These are phyloP conservation scores for Neosilurus hyrtlii DNA, from an alignment of 2,797 vertebrate species.

Conservation along the genomic window DNA sequence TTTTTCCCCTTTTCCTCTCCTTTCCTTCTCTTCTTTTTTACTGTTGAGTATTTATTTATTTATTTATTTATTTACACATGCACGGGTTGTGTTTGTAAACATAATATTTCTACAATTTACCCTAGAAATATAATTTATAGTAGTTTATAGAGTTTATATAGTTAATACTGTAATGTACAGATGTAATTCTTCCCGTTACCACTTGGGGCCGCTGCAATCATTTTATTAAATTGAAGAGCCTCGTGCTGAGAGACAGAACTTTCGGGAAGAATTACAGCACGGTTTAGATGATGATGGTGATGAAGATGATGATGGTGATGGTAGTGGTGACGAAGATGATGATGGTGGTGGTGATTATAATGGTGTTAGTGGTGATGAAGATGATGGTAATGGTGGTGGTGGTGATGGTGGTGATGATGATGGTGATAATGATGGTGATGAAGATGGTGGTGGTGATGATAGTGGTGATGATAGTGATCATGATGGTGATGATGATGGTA, in stretches of 20 bases:
- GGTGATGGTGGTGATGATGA: too few relatives aligned
- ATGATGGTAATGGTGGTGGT: too few relatives aligned
- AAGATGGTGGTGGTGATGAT: too few relatives aligned
- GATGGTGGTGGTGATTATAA: too few relatives aligned
- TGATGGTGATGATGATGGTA: too few relatives aligned
- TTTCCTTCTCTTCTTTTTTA: neutral
- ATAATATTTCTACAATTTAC: neutral
- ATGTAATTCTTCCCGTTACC: constrained; percentile 49
- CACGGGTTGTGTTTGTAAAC: neutral
- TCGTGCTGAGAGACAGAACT: neutral
- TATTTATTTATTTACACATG: neutral
- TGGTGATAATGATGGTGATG: too few relatives aligned
- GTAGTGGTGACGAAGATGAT: too few relatives aligned
- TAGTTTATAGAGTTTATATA: too few relatives aligned
- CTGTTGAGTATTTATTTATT: neutral
- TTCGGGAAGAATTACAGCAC: neutral
- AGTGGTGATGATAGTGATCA: too few relatives aligned
- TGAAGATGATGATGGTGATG: too few relatives aligned
- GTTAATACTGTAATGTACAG: too few relatives aligned
- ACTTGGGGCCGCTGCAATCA: constrained; percentile 64
- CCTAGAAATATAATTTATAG: neutral
- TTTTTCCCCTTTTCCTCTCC: neutral
- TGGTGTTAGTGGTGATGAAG: too few relatives aligned
- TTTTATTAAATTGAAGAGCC: constrained; percentile 17
- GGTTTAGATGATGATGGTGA: neutral